phyloP scores from a whole-genome alignment of 2,888 invertebrate genomes.

The Drymonia ruficornis region DNA sequence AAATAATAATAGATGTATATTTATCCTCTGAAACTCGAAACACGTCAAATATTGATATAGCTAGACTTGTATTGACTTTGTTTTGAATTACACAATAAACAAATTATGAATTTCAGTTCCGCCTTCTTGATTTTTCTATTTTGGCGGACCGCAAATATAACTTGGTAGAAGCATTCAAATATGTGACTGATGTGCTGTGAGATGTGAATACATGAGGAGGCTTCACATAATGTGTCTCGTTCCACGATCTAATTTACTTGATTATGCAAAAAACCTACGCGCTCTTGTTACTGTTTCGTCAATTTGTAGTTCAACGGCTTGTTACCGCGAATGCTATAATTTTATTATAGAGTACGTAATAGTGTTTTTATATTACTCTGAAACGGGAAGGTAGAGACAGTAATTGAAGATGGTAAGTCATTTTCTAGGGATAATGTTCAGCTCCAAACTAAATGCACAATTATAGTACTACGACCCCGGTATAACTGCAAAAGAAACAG shows the following conservation, averaged over 20 bases:
- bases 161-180: constrained; percentile 23
- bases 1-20: no score
- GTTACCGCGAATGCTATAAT: constrained; percentile 17
- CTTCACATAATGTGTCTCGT: constrained; percentile 30
- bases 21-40: no score
- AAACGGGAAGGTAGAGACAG: background rate
- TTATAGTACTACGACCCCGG: no score
- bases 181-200: constrained; percentile 19
- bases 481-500: no score
- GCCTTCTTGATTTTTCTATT: no score
- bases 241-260: constrained; percentile 58
- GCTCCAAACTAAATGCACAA: no score
- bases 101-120: no score
- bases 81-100: no score
- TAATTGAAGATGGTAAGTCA: background rate
- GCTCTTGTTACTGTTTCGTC: constrained; percentile 47
- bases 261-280: constrained; percentile 55
- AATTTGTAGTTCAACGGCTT: constrained; percentile 56
- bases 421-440: background rate
- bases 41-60: no score
- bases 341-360: constrained; percentile 3
- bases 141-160: constrained; percentile 22
- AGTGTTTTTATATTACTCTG: background rate
- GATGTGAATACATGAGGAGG: constrained; percentile 25
- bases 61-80: no score